A percentile compares a stretch with the other conserved stretches of the same genome.
phyloP scores from a whole-genome alignment of 2,113 vertebrate genomes.

The Asarcornis scutulata region DNA sequence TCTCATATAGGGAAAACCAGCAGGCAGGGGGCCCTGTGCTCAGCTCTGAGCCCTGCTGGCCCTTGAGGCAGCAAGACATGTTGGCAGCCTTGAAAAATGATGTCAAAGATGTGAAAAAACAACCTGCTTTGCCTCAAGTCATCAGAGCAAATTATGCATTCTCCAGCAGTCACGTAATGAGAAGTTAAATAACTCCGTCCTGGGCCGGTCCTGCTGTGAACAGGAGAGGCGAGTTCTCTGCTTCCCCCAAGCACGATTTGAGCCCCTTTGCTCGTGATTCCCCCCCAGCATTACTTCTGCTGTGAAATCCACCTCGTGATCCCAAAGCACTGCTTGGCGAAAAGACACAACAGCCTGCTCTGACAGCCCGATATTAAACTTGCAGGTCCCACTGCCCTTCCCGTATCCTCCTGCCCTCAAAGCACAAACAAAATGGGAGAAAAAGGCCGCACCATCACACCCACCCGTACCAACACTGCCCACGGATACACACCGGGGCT shows the following conservation, averaged over 20 bases:
- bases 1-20: neutral
- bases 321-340: rapidly evolving
- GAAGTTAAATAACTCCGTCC: neutral
- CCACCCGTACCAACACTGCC: rapidly evolving
- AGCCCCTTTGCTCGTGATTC: neutral
- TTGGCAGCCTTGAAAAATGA: neutral
- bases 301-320: rapidly evolving
- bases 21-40: rapidly evolving
- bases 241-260: rapidly evolving
- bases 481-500: neutral
- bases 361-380: rapidly evolving
- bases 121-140: neutral
- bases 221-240: neutral
- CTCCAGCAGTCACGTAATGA: neutral
- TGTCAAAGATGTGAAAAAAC: neutral
- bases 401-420: neutral
- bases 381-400: rapidly evolving
- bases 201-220: rapidly evolving
- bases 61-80: neutral
- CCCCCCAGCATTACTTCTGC: neutral
- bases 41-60: rapidly evolving
- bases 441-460: neutral
- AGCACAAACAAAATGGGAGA: rapidly evolving
- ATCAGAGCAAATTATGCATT: neutral
- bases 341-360: rapidly evolving